A percentile compares a stretch with the other conserved stretches of the same genome.
These are phyloP conservation scores for Diadromus collaris DNA, from an alignment of 2,888 invertebrate genomes.

Conservation along the genomic window DNA sequence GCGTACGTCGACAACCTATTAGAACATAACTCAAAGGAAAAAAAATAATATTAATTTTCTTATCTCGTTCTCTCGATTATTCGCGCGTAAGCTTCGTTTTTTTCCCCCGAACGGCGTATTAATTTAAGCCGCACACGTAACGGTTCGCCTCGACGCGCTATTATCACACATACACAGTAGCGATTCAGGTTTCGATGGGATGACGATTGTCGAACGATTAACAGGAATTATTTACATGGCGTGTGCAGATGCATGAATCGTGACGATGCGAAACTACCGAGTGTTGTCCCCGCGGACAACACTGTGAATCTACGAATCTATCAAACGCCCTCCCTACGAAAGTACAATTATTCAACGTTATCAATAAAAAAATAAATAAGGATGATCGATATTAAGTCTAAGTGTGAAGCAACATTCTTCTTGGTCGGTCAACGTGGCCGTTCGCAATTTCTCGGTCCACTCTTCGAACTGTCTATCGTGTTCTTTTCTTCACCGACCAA, in stretches of 20 bases:
- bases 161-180: conserved; percentile 49
- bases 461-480: not conserved
- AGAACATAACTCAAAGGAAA: conserved; percentile 25
- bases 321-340: conserved; percentile 15
- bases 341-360: conserved; percentile 26
- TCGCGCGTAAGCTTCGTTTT: conserved; percentile 1
- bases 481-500: conserved; percentile 37
- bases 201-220: conserved; percentile 33
- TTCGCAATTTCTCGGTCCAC: not conserved
- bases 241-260: conserved; percentile 13
- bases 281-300: conserved; percentile 1
- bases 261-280: not conserved
- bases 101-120: conserved; percentile 1
- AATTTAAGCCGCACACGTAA: conserved; percentile 11
- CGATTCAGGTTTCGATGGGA: conserved; percentile 38
- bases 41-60: conserved; percentile 18
- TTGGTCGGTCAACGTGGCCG: conserved; percentile 33
- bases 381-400: conserved; percentile 42
- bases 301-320: conserved; percentile 24
- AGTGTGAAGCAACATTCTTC: conserved; percentile 33
- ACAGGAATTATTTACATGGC: conserved; percentile 49
- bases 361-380: conserved; percentile 53
- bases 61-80: conserved; percentile 32
- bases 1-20: conserved; percentile 25
- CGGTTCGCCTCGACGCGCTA: conserved; percentile 45